Evolutionary conservation across 2,113 vertebrate genomes (phyloP).

Genomic region (Sinocyclocheilus anshuiensis): DNA sequence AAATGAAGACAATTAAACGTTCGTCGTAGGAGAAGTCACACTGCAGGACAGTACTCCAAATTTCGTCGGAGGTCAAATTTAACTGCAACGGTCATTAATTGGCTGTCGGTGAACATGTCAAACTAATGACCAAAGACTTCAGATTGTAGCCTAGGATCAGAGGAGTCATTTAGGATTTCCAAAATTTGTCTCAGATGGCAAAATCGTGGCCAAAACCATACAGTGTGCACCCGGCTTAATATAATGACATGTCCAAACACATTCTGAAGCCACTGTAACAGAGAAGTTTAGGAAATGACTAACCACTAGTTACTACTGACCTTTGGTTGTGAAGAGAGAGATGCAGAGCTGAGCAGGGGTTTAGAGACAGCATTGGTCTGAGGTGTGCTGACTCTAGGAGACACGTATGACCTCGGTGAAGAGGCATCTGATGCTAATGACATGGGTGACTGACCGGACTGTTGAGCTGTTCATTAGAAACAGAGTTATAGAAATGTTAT

Average conservation of each 20-base stretch:
- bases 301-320: constrained; percentile 65
- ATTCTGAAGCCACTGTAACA: background rate
- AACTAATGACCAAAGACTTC: too few relatives aligned
- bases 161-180: too few relatives aligned
- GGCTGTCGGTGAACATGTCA: too few relatives aligned
- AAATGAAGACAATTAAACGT: too few relatives aligned
- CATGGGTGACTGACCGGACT: constrained; percentile 95
- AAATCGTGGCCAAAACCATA: too few relatives aligned
- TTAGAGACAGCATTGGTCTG: constrained; percentile 89
- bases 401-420: constrained; percentile 94
- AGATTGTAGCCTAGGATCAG: too few relatives aligned
- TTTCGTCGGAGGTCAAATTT: too few relatives aligned
- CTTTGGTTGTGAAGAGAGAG: constrained; percentile 87
- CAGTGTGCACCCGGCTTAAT: too few relatives aligned
- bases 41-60: too few relatives aligned
- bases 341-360: constrained; percentile 79
- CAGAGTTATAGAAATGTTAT: background rate
- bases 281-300: background rate
- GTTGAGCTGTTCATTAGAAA: constrained; percentile 79
- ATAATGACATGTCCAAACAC: background rate
- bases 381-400: constrained; percentile 93
- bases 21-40: too few relatives aligned
- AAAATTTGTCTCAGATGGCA: too few relatives aligned
- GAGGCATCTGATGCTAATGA: constrained; percentile 95
- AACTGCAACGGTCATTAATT: too few relatives aligned